These are phyloP conservation scores for Drosophila arizonae DNA, from an alignment of 1,140 invertebrate species.

Conservation along the genomic window DNA sequence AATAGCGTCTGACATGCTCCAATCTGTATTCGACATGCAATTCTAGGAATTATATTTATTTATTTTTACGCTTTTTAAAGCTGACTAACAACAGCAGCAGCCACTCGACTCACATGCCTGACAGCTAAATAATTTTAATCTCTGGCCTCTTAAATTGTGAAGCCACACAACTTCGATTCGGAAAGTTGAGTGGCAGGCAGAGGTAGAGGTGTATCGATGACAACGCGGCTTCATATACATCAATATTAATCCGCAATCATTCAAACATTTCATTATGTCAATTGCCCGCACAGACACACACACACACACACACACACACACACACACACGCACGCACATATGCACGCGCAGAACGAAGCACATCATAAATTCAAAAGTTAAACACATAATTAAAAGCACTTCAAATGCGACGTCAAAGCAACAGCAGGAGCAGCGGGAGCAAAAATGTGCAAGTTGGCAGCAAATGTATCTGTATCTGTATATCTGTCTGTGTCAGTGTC, in stretches of 20 bases:
- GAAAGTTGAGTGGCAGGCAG: not conserved
- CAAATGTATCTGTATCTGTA: slow-evolving; percentile 13
- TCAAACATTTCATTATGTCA: slow-evolving; percentile 51
- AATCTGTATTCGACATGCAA: not conserved
- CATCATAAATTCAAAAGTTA: slow-evolving; percentile 68
- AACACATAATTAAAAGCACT: slow-evolving; percentile 74
- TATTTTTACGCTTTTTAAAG: not conserved
- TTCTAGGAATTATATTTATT: not conserved
- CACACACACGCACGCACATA: not conserved
- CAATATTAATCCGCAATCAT: slow-evolving; percentile 55
- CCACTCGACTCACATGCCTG: slow-evolving; percentile 11
- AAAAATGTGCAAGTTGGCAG: slow-evolving; percentile 18
- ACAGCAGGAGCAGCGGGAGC: slow-evolving; percentile 11
- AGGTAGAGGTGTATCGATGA: slow-evolving; percentile 12
- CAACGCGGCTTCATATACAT: slow-evolving; percentile 14
- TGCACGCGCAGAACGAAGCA: not conserved
- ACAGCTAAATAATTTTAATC: slow-evolving; percentile 27
- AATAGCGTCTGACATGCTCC: not conserved
- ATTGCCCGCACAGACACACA: slow-evolving; percentile 25
- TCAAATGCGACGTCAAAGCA: slow-evolving; percentile 53
- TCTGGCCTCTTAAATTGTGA: slow-evolving; percentile 13
- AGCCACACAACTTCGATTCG: not conserved
- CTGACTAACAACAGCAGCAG: not conserved
- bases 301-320: not conserved
- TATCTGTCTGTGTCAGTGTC: slow-evolving; percentile 15